phyloP scores from a whole-genome alignment of 2,888 invertebrate genomes.

The Crocallis elinguaria region DNA sequence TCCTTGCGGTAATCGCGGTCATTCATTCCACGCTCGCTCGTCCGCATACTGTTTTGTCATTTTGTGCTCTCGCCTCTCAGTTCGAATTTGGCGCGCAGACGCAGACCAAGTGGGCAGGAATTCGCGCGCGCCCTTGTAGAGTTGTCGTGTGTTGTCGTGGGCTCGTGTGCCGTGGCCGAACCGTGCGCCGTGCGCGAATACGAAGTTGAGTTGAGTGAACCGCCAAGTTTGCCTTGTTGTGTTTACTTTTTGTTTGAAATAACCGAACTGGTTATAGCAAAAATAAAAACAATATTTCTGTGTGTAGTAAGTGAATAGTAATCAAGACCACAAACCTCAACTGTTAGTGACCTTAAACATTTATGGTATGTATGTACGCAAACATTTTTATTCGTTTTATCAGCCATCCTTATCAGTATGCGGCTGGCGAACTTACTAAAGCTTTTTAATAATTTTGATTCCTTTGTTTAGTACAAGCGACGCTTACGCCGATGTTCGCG shows the following conservation, averaged over 20 bases:
- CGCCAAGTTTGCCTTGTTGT: conserved; percentile 47
- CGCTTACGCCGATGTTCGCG: conserved; percentile 63
- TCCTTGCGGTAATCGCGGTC: conserved; percentile 33
- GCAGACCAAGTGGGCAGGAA: no score
- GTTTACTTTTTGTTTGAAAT: conserved; percentile 61
- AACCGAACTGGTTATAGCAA: conserved; percentile 43
- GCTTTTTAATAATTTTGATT: no score
- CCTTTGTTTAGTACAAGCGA: conserved; percentile 78
- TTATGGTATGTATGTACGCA: conserved; percentile 53
- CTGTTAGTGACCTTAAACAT: conserved; percentile 2
- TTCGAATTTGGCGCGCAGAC: conserved; percentile 79
- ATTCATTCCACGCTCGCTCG: conserved; percentile 13
- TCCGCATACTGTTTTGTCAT: conserved; percentile 34
- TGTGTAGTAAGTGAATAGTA: conserved; percentile 11
- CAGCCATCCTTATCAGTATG: conserved; percentile 62
- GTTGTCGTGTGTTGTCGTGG: no score
- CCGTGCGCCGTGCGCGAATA: conserved; percentile 35
- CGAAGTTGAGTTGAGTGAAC: conserved; percentile 41
- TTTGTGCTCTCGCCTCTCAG: no score
- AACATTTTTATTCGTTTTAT: conserved; percentile 56
- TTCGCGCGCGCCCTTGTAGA: no score
- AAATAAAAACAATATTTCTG: conserved; percentile 25
- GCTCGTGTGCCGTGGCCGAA: conserved; percentile 49
- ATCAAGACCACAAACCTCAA: not conserved
- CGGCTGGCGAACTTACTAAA: conserved; percentile 67